Evolutionary conservation across 2,888 invertebrate genomes (phyloP), one percentile per base, ranked within the genome.

Genomic region (Pandemis corylana): DNA sequence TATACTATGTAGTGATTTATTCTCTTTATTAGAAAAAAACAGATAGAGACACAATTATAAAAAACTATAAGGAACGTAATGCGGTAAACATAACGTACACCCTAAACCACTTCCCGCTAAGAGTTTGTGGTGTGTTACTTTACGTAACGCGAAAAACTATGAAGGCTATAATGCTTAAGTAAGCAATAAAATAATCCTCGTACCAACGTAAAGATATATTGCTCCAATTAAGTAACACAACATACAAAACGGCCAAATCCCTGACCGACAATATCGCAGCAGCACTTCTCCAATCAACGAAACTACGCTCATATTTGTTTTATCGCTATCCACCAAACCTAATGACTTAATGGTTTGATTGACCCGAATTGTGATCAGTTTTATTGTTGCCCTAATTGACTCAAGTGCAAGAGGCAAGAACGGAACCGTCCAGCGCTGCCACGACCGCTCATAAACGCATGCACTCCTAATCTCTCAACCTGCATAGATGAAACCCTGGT

Each of bases 311-410:
- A 75, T 75, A 75, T 75, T 75, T 75, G 71, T 75, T 75, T 75
- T 75, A 75, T 75, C 71, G 66, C 62, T 75, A 75, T 75, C 75
- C 67, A 75, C 71, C 71, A 75, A 75, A 67, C 75, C 70, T 75
- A 75, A 75, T 75, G 70, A 75, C 75, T 69, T 74, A 74, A 74
- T 74, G 41, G 74, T 84, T 86, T 88, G 89, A 90, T 90, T 90
- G 90, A 84, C 85, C 84, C 83, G 87, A 84, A 91, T 90, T 89
- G 84, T 80, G 90, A 87, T 85, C 90, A 90, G 87, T 89, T 87
- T 87, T 89, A 88, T 85, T 89, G 89, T 90, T 88, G 89, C 86
- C 87, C 88, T 89, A 88, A 90, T 90, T 86, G 86, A 64, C 82
- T 81, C 74, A 79, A 76, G 78, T 84, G 56, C 56, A 56, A n/a